Evolutionary conservation across 53 echinoderm and acorn worm species (phyloP), one percentile per base, ranked within the genome.

Genomic region (Crossaster papposus): DNA sequence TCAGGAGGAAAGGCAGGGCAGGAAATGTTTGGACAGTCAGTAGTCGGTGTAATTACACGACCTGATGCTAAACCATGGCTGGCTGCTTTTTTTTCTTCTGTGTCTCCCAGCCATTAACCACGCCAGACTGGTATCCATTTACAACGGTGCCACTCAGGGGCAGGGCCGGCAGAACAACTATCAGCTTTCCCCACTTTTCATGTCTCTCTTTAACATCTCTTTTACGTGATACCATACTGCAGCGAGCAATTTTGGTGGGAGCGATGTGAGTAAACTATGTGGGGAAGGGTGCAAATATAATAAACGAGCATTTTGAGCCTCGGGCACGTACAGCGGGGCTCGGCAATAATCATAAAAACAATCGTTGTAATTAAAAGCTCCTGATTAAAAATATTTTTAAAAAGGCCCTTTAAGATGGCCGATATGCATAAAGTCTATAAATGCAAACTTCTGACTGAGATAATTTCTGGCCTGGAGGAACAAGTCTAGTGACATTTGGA

Each of bases 91-190:
- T n/a, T n/a, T n/a, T n/a, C n/a, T n/a, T n/a, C n/a, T n/a, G n/a
- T 87, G 87, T 87, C 76, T 77, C 55, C 63, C 54, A 54, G 76
- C 87, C 87, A 87, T 87, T 87, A 87, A 87, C 76, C 87, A 87
- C 77, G 87, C 87, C 65, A 87, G 58, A 87, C 87, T 77, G 87
- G 87, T 87, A 87, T 87, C 87, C 87, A 87, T 87, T 87, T 87
- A 76, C 87, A 87, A 76, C 54, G 76, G 77, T 87, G 87, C 87
- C 77, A 87, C 87, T 87, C 84, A 77, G n/a, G n/a, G 53, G 72
- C 77, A 58, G 20, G 34, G 52, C 76, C 77, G 54, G 36, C 87
- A 23, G 20, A n/a, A n/a, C 62, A 80, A 51, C 51, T 28, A 51
- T 34, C 30, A 3, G n/a, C 18, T 74, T 24, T 35, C 18, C 28